Conservation (phyloP, 2,888 invertebrate genomes). For the Magallana nippona region DNA sequence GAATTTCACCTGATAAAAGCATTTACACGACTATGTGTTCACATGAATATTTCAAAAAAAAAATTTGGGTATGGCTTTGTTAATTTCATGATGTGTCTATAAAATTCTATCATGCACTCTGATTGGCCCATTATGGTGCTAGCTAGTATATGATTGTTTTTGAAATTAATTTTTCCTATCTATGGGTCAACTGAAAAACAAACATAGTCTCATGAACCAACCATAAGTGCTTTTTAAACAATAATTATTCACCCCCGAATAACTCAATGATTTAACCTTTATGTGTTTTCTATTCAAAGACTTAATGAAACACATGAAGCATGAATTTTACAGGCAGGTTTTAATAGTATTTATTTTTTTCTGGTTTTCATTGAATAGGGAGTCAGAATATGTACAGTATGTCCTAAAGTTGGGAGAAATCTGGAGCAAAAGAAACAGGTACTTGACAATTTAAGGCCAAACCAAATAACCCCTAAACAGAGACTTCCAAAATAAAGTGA, state of each 20-base stretch:
- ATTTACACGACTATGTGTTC: too few species aligned
- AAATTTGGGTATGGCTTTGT: too few species aligned
- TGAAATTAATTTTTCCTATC: background rate
- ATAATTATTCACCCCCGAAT: too few species aligned
- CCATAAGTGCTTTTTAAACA: too few species aligned
- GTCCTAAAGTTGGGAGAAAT: conserved; percentile 20
- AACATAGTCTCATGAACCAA: too few species aligned
- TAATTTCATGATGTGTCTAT: background rate
- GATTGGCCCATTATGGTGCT: background rate
- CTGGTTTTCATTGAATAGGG: background rate
- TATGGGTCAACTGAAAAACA: background rate
- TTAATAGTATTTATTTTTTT: background rate
- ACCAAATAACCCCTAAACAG: too few species aligned
- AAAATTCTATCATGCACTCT: background rate
- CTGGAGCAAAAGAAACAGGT: conserved; percentile 34
- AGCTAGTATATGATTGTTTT: background rate
- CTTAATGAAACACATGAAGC: background rate
- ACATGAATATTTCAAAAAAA: too few species aligned
- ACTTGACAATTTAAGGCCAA: background rate
- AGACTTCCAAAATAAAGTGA: too few species aligned
- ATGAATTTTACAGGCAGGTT: background rate
- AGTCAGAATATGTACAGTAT: conserved; percentile 32
- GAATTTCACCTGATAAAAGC: too few species aligned
- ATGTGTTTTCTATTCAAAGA: too few species aligned
- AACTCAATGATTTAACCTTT: too few species aligned